Percentiles rank a stretch among this genome's conserved stretches.
These are phyloP conservation scores for Furnarius figulus DNA, from an alignment of 2,113 vertebrate genomes.

Conservation along the genomic window DNA sequence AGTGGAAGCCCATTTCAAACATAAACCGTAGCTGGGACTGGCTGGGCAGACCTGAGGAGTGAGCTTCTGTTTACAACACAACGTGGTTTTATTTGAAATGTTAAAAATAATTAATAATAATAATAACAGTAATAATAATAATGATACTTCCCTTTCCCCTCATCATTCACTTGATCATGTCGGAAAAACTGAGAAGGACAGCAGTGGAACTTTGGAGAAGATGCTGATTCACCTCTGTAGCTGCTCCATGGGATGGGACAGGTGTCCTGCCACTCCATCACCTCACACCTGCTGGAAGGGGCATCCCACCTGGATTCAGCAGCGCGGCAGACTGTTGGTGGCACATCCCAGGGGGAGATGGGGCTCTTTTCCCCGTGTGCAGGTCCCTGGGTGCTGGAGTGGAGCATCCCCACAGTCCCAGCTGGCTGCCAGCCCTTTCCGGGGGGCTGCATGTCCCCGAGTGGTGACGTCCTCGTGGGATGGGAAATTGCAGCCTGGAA, in stretches of 20 bases:
- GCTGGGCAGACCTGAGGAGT: conserved; percentile 13
- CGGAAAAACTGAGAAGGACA: not conserved
- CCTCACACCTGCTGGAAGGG: not conserved
- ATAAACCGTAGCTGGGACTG: conserved; percentile 87
- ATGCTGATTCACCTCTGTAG: not conserved
- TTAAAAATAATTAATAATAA: conserved; percentile 33
- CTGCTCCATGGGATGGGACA: not conserved
- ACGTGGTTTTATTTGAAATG: conserved; percentile 63
- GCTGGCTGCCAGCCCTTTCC: not conserved
- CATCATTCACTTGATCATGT: conserved; percentile 48
- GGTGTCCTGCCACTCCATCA: not conserved
- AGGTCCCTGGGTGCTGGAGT: not conserved
- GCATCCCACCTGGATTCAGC: not conserved
- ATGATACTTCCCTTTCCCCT: conserved; percentile 51
- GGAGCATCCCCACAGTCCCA: not conserved
- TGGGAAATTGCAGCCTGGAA: not conserved
- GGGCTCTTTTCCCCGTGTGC: not conserved
- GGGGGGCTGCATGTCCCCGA: not conserved
- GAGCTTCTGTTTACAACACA: conserved; percentile 68
- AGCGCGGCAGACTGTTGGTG: not conserved
- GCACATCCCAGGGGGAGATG: not conserved
- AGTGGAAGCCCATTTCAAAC: conserved; percentile 99
- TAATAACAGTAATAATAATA: conserved; percentile 41
- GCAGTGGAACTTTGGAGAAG: not conserved
- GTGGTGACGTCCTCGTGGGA: not conserved